phyloP scores from a whole-genome alignment of 30 jellyfish, hydroid and myxozoan genomes.

The Aurelia coerulea region DNA sequence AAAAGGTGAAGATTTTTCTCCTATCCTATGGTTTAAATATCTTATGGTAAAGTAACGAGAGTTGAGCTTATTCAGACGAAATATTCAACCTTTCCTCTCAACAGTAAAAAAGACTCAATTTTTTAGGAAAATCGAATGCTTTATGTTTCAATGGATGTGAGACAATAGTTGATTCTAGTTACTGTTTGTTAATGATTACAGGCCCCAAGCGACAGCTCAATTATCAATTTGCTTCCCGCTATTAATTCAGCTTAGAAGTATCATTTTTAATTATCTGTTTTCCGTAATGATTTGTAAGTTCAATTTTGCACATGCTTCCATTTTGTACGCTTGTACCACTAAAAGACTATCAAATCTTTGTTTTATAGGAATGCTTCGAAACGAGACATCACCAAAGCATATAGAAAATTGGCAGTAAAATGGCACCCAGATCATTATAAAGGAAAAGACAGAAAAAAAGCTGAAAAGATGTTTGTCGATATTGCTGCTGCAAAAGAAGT shows the following conservation, averaged over 20 bases:
- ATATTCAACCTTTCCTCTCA: not conserved
- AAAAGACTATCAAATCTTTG: not conserved
- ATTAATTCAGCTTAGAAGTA: too few relatives aligned
- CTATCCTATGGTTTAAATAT: not conserved
- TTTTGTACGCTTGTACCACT: not conserved
- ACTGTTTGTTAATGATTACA: too few relatives aligned
- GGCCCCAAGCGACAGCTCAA: too few relatives aligned
- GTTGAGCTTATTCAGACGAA: not conserved
- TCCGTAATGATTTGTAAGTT: too few relatives aligned
- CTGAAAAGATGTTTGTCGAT: slow-evolving; percentile 89
- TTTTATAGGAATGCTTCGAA: slow-evolving; percentile 80
- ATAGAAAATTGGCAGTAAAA: slow-evolving; percentile 88
- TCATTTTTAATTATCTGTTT: too few relatives aligned
- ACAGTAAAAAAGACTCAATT: too few relatives aligned
- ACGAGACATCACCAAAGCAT: slow-evolving; percentile 77
- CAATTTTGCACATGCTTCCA: too few relatives aligned
- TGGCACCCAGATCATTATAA: slow-evolving; percentile 94
- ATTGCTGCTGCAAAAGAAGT: slow-evolving; percentile 95
- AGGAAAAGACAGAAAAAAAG: slow-evolving; percentile 86
- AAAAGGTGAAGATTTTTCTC: slow-evolving; percentile 52
- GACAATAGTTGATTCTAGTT: too few relatives aligned
- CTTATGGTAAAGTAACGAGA: not conserved
- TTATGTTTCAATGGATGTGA: too few relatives aligned
- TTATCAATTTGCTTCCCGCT: too few relatives aligned
- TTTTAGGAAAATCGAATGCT: too few relatives aligned